Evolutionary conservation across 2,113 vertebrate species (phyloP), one percentile per base, ranked within the genome.

Genomic region (Calonectris borealis): DNA sequence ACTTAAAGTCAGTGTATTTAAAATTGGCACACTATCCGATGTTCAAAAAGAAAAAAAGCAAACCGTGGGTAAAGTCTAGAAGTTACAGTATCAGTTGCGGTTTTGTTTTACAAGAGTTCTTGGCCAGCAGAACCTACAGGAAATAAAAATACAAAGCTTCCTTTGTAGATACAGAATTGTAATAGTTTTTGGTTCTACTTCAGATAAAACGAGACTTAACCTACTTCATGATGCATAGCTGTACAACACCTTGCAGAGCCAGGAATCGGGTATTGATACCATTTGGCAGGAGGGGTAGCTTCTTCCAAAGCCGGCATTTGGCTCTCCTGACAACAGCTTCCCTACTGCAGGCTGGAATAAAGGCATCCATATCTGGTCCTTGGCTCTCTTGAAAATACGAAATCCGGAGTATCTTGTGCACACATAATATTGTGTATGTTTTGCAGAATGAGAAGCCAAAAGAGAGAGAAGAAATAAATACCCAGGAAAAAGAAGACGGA

Each of bases 381-480:
- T 82, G 54, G 66, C 73, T 91, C 58, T 71, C 29, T 10, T 36
- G 57, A 46, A 69, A 36, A 65, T 7, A 21, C 2, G 15, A 68
- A 90, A 54, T 20, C 84, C 31, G 0, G 75, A 34, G 13, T 34
- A 58, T 27, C 42, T 68, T 68, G 14, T 51, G 14, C 61, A 69
- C 49, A 27, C n/a, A 4, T 24, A 62, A 36, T 54, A 16, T 79
- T 61, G 36, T 46, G 27, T 38, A 3, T 97, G 89, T 94, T 86
- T 83, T 93, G 36, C 97, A 83, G 83, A 76, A 88, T 22, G 83
- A 82, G 29, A 70, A 61, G 52, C 92, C 78, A 69, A 91, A 49
- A 80, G 87, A 88, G 20, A 92, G 31, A 90, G 93, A 83, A 88
- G 87, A 38, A 92, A 36, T 82, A 60, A 54, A 85, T 12, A 70